These are phyloP conservation scores for Willisornis vidua DNA, from an alignment of 2,113 vertebrate genomes.

Conservation along the genomic window DNA sequence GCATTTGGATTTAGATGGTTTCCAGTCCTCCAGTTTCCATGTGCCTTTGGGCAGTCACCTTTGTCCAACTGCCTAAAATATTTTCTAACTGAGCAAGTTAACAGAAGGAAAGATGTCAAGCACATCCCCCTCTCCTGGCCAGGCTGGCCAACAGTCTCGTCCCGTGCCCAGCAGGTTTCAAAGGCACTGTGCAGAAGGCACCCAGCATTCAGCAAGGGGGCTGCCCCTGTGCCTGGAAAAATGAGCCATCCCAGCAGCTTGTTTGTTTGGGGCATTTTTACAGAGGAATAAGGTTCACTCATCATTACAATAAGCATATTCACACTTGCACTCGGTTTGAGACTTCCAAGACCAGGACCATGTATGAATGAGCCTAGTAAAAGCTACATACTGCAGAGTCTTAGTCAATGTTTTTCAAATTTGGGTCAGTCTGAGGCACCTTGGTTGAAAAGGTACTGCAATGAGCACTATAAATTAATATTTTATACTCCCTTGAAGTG, in stretches of 20 bases:
- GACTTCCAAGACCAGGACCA: background rate
- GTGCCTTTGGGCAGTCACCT: background rate
- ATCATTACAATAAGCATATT: constrained; percentile 49
- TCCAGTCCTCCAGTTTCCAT: background rate
- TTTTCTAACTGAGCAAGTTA: background rate
- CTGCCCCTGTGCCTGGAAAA: background rate
- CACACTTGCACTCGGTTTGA: background rate
- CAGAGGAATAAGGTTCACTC: constrained; percentile 34
- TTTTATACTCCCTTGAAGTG: constrained; percentile 41
- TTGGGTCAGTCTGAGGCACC: constrained; percentile 4
- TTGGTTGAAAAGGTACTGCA: background rate
- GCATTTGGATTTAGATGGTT: background rate
- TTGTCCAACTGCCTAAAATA: background rate
- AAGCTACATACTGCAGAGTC: background rate
- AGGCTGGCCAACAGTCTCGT: fast-evolving
- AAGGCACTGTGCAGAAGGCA: background rate
- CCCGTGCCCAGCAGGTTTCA: background rate
- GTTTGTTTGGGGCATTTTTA: background rate
- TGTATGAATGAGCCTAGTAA: constrained; percentile 38
- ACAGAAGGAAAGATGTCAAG: background rate
- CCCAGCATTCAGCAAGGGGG: fast-evolving
- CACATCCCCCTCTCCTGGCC: background rate
- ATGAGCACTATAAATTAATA: constrained; percentile 28
- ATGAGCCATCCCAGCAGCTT: background rate
- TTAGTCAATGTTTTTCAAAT: constrained; percentile 4